Evolutionary conservation across 2,113 vertebrate species (phyloP), one percentile per base, ranked within the genome.

Genomic region (Phocoena phocoena): DNA sequence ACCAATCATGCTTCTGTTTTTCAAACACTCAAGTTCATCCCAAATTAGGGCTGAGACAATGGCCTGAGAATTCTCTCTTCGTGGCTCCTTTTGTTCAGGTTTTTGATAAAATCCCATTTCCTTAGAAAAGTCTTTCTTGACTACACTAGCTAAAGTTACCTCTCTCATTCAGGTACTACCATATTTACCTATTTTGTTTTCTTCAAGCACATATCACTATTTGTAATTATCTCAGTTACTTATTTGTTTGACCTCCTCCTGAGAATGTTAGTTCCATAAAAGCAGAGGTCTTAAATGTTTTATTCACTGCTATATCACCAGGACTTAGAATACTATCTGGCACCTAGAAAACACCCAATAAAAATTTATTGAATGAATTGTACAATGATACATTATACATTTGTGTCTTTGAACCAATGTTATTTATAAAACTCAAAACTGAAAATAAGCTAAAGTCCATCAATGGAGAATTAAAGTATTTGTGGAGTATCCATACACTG

Each of bases 361-460:
- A 28, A 80, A 93, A 50, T 10, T 2, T 67, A 55, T 21, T 93
- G 15, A 60, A 55, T 88, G 53, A 94, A 79, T 68, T 74, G 0
- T 70, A 71, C 15, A 90, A 36, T 47, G 33, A 60, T 63, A 36
- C 28, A 92, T 50, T 50, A 36, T n/a, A 71, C 31, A 6, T 38
- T 33, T 95, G 44, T 89, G 13, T 38, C 23, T 89, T 53, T 95
- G 60, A 90, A 82, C 5, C 23, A 62, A 47, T 44, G 5, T 71
- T 58, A 82, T 71, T 81, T 93, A 93, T 38, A 53, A 53, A 53
- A 53, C 53, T 53, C 5, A 90, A 93, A 38, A 67, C 5, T 80
- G 20, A n/a, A 95, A 95, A 92, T 44, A 84, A 88, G 68, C 88
- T 68, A 47, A 93, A 91, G 80, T 88, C 15, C 2, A 93, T 68